These are phyloP conservation scores for Melanotaenia parkinsoni DNA, from an alignment of 2,797 vertebrate genomes.

Conservation along the genomic window DNA sequence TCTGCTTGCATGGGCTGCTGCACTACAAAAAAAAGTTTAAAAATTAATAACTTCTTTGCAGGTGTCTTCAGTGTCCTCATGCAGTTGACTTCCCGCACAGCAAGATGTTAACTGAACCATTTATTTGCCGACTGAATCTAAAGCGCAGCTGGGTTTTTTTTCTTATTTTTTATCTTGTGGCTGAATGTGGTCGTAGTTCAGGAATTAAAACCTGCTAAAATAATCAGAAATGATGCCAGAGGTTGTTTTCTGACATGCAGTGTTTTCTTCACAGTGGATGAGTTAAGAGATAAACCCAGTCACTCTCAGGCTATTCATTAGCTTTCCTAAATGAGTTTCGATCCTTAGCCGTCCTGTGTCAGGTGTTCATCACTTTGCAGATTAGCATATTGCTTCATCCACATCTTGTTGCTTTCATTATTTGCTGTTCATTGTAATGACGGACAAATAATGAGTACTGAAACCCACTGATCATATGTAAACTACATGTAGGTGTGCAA, in stretches of 20 bases:
- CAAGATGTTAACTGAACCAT: constrained; percentile 1
- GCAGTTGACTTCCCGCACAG: constrained; percentile 15
- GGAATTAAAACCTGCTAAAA: constrained; percentile 7
- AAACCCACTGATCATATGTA: constrained; percentile 30
- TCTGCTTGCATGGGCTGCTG: constrained; percentile 40
- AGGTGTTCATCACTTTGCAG: constrained; percentile 17
- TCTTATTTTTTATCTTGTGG: not conserved
- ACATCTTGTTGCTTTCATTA: constrained; percentile 37
- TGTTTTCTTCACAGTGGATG: not conserved
- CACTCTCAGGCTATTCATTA: constrained; percentile 29
- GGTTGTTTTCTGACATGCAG: not conserved
- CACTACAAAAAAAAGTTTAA: constrained; percentile 12
- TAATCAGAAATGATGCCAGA: not conserved
- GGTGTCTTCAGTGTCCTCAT: constrained; percentile 31
- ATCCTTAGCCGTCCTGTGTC: constrained; percentile 31
- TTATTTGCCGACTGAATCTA: not conserved
- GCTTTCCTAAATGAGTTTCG: constrained; percentile 45
- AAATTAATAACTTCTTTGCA: constrained; percentile 32
- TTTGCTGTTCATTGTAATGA: constrained; percentile 27
- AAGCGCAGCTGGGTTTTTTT: not conserved
- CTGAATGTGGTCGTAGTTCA: not conserved
- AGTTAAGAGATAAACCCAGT: constrained; percentile 29
- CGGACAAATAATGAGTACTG: not conserved
- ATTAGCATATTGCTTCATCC: constrained; percentile 57
- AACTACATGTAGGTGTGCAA: not conserved